phyloP scores from a whole-genome alignment of 2,797 vertebrate genomes.

The Todus mexicanus region DNA sequence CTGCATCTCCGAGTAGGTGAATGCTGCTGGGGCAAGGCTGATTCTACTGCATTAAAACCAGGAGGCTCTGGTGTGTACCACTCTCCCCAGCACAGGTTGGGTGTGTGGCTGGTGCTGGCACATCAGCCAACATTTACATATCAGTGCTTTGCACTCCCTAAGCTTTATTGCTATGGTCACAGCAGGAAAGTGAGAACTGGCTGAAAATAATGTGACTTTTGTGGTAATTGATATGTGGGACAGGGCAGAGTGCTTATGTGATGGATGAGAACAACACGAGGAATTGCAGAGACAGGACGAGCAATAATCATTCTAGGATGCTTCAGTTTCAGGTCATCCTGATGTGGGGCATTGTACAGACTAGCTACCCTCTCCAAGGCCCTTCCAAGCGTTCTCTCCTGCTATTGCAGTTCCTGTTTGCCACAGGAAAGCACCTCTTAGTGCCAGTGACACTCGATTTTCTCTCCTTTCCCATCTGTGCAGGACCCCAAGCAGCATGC shows the following conservation, averaged over 20 bases:
- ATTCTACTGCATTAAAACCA: neutral
- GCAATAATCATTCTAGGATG: neutral
- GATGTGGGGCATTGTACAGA: neutral
- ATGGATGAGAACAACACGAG: neutral
- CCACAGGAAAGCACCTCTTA: neutral
- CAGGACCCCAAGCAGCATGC: neutral
- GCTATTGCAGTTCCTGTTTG: neutral
- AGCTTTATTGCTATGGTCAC: neutral
- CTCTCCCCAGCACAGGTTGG: neutral
- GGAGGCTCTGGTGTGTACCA: neutral
- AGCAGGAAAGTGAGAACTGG: neutral
- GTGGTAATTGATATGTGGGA: neutral
- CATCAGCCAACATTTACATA: neutral
- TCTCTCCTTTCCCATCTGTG: neutral
- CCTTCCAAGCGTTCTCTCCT: neutral
- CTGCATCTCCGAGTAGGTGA: neutral
- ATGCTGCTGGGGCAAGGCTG: neutral
- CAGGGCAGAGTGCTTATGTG: neutral
- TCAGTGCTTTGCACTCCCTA: neutral
- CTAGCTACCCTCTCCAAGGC: neutral
- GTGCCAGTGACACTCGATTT: neutral
- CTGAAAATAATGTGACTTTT: neutral
- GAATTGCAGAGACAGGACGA: neutral
- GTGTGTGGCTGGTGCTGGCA: neutral
- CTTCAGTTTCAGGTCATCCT: neutral